Evolutionary conservation across 2,888 invertebrate genomes (phyloP).

Genomic region (Ypsolopha scabrella): DNA sequence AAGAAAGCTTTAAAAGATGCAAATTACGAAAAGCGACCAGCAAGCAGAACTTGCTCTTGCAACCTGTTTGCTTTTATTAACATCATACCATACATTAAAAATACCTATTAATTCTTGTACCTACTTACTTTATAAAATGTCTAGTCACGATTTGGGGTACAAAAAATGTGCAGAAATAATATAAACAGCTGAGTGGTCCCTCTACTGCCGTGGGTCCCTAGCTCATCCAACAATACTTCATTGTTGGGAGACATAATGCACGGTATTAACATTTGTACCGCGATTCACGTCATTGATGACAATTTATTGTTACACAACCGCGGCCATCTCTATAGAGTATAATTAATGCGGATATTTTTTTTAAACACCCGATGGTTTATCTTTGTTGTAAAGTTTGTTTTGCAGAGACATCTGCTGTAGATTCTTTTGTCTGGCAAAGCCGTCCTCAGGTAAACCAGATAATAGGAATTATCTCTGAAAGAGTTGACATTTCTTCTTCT

Average conservation of each 20-base stretch:
- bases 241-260: constrained; percentile 60
- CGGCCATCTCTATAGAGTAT: constrained; percentile 36
- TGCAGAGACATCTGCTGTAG: constrained; percentile 62
- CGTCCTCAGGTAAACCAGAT: constrained; percentile 61
- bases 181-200: background rate
- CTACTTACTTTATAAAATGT: too few species aligned
- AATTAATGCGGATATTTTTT: constrained; percentile 32
- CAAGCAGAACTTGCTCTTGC: too few species aligned
- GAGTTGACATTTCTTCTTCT: constrained; percentile 59
- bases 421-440: constrained; percentile 42
- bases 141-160: too few species aligned
- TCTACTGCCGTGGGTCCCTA: constrained; percentile 21
- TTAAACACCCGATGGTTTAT: constrained; percentile 49
- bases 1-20: too few species aligned
- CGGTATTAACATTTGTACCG: constrained; percentile 63
- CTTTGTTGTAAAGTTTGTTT: constrained; percentile 60
- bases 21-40: too few species aligned
- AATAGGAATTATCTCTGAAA: constrained; percentile 58
- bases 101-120: too few species aligned
- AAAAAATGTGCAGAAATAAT: background rate
- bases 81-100: too few species aligned
- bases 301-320: constrained; percentile 56
- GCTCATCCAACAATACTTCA: constrained; percentile 55
- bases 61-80: too few species aligned
- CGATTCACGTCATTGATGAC: constrained; percentile 64